Conservation (phyloP, 2,113 vertebrate genomes). For the Tringa solitaria region DNA sequence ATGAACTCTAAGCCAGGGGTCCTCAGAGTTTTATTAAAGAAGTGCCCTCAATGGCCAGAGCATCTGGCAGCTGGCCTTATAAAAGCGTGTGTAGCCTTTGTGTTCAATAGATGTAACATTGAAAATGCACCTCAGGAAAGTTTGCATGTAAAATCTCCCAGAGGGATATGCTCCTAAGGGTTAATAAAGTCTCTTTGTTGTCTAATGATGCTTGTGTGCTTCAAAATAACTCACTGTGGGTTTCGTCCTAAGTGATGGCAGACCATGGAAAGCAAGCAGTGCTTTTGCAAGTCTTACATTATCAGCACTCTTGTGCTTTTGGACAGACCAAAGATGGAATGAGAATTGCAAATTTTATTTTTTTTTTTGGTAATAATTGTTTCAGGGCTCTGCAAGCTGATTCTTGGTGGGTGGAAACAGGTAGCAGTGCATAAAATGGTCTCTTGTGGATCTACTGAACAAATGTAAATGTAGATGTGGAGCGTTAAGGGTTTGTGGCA, state of each 20-base stretch:
- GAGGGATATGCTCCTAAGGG: not conserved
- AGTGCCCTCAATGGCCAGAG: not conserved
- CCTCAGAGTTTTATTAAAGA: not conserved
- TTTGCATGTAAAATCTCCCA: not conserved
- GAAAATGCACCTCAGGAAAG: not conserved
- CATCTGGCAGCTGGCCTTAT: not conserved
- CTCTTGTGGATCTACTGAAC: not conserved
- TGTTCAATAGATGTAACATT: not conserved
- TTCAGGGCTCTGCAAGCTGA: not conserved
- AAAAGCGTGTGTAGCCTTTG: not conserved
- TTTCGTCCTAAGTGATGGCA: not conserved
- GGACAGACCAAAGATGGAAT: not conserved
- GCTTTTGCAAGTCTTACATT: not conserved
- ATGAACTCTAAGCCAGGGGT: not conserved
- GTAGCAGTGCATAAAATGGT: not conserved
- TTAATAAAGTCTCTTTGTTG: not conserved
- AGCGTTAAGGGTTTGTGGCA: not conserved
- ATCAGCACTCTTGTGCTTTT: not conserved
- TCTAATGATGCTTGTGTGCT: not conserved
- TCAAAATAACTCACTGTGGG: not conserved
- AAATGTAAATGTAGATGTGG: not conserved
- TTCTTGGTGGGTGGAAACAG: not conserved
- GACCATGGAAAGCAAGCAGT: not conserved
- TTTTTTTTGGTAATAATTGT: not conserved
- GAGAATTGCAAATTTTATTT: not conserved